Evolutionary conservation across 2,113 vertebrate species (phyloP).

Genomic region (Caracal caracal): DNA sequence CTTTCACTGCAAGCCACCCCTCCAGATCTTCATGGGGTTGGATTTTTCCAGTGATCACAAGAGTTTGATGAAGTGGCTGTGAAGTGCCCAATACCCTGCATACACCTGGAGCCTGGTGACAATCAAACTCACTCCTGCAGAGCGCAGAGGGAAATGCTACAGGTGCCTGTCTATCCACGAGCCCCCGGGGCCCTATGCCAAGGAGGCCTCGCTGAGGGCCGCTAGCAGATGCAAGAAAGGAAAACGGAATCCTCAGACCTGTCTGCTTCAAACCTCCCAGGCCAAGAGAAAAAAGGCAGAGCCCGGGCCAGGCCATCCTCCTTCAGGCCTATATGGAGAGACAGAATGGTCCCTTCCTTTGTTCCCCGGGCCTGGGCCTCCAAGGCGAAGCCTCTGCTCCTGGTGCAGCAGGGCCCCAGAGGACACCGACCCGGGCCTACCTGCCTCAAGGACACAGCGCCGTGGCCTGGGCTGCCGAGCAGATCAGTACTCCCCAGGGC

Average conservation of each 20-base stretch:
- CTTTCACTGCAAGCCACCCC: neutral
- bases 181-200: neutral
- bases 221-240: neutral
- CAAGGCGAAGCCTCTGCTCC: neutral
- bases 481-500: neutral
- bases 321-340: neutral
- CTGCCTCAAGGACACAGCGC: neutral
- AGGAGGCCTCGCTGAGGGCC: neutral
- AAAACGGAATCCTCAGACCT: rapidly evolving
- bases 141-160: rapidly evolving
- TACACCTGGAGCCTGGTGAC: neutral
- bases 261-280: neutral
- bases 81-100: neutral
- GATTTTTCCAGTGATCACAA: neutral
- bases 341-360: neutral
- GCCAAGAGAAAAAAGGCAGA: neutral
- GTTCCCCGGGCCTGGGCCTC: neutral
- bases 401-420: rapidly evolving
- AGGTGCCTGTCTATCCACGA: rapidly evolving
- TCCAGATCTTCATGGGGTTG: neutral
- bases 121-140: neutral
- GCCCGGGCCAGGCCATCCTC: neutral
- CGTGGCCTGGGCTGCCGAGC: neutral
- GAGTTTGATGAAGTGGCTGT: neutral
- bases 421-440: no score